Percentiles rank a stretch among this genome's conserved stretches.
These are phyloP conservation scores for Halisarca cf. caerulea DNA, from an alignment of 37 sponge, comb jelly and placozoan species.

Conservation along the genomic window DNA sequence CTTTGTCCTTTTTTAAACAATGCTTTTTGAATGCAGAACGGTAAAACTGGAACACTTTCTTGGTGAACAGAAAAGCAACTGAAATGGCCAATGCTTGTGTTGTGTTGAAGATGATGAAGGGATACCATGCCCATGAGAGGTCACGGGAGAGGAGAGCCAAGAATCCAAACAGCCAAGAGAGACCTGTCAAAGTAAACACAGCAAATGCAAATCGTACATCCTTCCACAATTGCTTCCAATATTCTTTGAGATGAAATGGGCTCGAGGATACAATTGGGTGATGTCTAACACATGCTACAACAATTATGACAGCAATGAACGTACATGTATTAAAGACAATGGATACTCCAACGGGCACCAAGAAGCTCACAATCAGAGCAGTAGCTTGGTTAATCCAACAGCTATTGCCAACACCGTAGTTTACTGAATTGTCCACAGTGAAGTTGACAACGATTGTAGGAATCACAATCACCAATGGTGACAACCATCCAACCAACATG, in stretches of 20 bases:
- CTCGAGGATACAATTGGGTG: too few relatives aligned
- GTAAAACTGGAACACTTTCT: conserved; percentile 23
- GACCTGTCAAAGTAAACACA: conserved; percentile 20
- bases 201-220: conserved; percentile 19
- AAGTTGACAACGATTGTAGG: conserved; percentile 38
- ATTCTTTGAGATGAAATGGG: too few relatives aligned
- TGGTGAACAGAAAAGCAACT: conserved; percentile 31
- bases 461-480: conserved; percentile 18
- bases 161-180: conserved; percentile 59
- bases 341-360: conserved; percentile 16
- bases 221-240: too few relatives aligned
- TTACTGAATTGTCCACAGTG: conserved; percentile 14
- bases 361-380: conserved; percentile 36
- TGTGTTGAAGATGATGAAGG: conserved; percentile 50
- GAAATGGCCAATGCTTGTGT: conserved; percentile 35
- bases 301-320: conserved; percentile 7
- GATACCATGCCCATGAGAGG: conserved; percentile 46
- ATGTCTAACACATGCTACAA: too few relatives aligned
- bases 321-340: conserved; percentile 16
- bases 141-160: conserved; percentile 5
- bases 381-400: conserved; percentile 51
- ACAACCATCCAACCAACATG: conserved; percentile 40
- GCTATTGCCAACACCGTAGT: conserved; percentile 18
- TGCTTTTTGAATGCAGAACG: too few relatives aligned
- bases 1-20: too few relatives aligned